These are phyloP conservation scores for Leiothrix lutea DNA, from an alignment of 2,113 vertebrate species.

Conservation along the genomic window DNA sequence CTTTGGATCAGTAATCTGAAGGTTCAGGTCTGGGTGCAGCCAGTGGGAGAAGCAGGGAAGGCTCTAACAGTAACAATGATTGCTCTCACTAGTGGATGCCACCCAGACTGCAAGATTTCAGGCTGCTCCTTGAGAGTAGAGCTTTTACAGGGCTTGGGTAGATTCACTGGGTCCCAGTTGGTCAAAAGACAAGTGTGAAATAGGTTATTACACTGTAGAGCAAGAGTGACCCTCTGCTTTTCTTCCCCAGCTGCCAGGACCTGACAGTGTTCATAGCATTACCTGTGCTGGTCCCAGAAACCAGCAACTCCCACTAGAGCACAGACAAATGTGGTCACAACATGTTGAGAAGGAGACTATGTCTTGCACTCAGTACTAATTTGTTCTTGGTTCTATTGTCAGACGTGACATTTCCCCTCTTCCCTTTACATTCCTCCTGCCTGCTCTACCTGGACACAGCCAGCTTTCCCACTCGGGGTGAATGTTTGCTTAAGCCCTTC, in stretches of 20 bases:
- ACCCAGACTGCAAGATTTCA: not conserved
- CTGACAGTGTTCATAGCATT: not conserved
- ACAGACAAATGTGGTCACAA: not conserved
- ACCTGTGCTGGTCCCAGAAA: not conserved
- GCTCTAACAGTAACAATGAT: not conserved
- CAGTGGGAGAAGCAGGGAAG: not conserved
- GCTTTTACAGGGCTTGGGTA: not conserved
- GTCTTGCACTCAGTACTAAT: not conserved
- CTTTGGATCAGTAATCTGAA: not conserved
- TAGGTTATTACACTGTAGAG: not conserved
- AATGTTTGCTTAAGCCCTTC: not conserved
- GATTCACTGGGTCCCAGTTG: not conserved
- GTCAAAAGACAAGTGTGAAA: not conserved
- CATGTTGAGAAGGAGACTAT: not conserved
- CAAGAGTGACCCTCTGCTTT: not conserved
- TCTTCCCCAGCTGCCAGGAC: not conserved
- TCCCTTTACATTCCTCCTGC: not conserved
- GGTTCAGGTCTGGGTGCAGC: not conserved
- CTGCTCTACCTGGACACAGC: not conserved
- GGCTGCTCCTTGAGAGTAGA: not conserved
- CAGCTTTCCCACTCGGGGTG: slow-evolving; percentile 8
- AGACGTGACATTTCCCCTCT: slow-evolving; percentile 22
- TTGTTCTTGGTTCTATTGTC: not conserved
- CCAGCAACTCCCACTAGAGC: not conserved
- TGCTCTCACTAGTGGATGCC: not conserved